Evolutionary conservation across 2,888 invertebrate genomes (phyloP), one percentile per base, ranked within the genome.

Genomic region (Cepaea hortensis): DNA sequence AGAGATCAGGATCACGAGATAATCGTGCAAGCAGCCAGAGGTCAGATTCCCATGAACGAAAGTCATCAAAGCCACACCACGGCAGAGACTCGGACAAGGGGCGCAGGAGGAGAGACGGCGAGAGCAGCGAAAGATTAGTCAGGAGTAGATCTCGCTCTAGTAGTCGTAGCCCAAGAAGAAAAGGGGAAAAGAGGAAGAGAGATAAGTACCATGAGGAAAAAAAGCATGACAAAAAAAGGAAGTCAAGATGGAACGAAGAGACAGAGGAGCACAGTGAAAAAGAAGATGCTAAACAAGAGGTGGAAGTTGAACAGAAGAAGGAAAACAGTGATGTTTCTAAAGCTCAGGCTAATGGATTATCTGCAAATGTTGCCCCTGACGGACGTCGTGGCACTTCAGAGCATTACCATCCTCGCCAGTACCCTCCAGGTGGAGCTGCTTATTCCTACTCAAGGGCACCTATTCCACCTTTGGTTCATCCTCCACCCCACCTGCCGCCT

Each of bases 61-160:
- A 68, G 65, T 81, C 84, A 35, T 23, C 73, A 55, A 50, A 68
- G 35, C 23, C 70, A 15, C 73, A 23, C 18, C 77, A 62, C 46
- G 76, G n/a, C 7, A 84, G 75, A 23, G 72, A 84, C 11, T 61
- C 20, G 35, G 79, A 80, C 7, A 62, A 73, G 23, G 73, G 61
- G 20, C 79, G 65, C 48, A 70, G 70, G 62, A 50, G 61, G 83
- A 68, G 77, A 18, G 77, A 76, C 20, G 77, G 55, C 20, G 68
- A 55, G 13, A 87, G 86, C 76, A 84, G 84, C 65, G 79, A 93
- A 93, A 88, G 95, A 95, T 48, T 89, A 95, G 95, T 90, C 95
- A 95, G 85, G 62, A 85, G 85, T 73, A 80, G 85, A 62, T 81
- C 79, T 9, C 20, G 89, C 91, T 87, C 95, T 68, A 48, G 94